Percentiles rank a stretch among this genome's conserved stretches.
Conservation (phyloP, 1,140 invertebrate genomes). For the Drosophila funebris region DNA sequence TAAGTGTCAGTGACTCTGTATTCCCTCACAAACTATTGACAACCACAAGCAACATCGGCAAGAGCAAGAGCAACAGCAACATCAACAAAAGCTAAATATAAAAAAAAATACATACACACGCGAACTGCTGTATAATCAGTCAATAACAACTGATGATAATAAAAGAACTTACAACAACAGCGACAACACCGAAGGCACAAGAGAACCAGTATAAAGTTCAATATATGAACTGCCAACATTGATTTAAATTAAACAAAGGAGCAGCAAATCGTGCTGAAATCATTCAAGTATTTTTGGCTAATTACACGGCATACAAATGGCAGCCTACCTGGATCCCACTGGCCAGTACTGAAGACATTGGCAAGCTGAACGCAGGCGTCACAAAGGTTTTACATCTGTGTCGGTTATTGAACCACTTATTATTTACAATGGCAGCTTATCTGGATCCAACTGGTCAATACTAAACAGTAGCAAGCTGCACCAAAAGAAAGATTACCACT, state of each 20-base stretch:
- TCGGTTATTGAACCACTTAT: not conserved
- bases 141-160: conserved; percentile 75
- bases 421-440: conserved; percentile 51
- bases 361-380: not conserved
- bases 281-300: conserved; percentile 64
- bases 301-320: conserved; percentile 58
- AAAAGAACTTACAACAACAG: conserved; percentile 80
- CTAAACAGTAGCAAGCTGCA: conserved; percentile 20
- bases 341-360: conserved; percentile 66
- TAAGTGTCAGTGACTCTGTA: conserved; percentile 81
- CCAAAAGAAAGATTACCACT: not conserved
- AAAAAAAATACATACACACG: conserved; percentile 39
- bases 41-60: conserved; percentile 11
- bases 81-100: conserved; percentile 41
- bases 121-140: conserved; percentile 68
- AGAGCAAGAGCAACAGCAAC: conserved; percentile 6
- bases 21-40: conserved; percentile 29
- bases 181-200: conserved; percentile 23
- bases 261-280: conserved; percentile 56
- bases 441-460: conserved; percentile 83
- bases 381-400: not conserved
- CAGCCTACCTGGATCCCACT: conserved; percentile 76
- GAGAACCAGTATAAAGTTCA: conserved; percentile 75
- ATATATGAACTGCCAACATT: conserved; percentile 38
- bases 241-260: conserved; percentile 75